These are phyloP conservation scores for Neomonachus schauinslandi DNA, from an alignment of 2,113 vertebrate genomes.

Conservation along the genomic window DNA sequence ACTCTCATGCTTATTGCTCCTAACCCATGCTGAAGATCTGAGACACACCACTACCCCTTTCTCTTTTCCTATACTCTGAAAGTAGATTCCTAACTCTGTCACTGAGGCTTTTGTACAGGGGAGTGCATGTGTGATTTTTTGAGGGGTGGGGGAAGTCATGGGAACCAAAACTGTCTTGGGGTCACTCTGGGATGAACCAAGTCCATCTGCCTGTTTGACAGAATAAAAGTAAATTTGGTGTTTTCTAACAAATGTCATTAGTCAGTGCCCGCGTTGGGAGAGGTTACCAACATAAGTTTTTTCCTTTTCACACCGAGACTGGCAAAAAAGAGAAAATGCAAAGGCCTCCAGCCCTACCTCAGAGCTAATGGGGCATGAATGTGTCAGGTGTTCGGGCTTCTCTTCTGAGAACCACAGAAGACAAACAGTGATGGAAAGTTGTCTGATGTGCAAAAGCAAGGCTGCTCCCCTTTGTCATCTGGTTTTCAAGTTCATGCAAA, in stretches of 20 bases:
- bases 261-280: conserved; percentile 73
- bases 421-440: conserved; percentile 59
- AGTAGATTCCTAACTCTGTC: conserved; percentile 52
- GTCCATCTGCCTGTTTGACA: conserved; percentile 80
- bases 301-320: conserved; percentile 72
- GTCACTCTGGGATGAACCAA: conserved; percentile 76
- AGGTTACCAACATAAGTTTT: conserved; percentile 75
- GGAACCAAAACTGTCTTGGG: conserved; percentile 63
- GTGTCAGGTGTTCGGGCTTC: conserved; percentile 52
- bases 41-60: neutral
- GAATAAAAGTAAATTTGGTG: conserved; percentile 72
- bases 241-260: conserved; percentile 81
- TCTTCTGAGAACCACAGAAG: conserved; percentile 55
- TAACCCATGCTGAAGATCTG: neutral
- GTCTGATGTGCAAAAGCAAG: neutral
- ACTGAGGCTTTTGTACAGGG: conserved; percentile 36
- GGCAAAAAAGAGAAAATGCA: conserved; percentile 75
- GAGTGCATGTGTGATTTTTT: neutral
- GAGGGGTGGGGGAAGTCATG: conserved; percentile 40
- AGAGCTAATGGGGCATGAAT: neutral
- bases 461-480: neutral
- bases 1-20: neutral
- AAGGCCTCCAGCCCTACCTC: conserved; percentile 57
- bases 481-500: conserved; percentile 52
- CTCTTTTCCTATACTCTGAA: neutral